These are phyloP conservation scores for Sebastes trivittatus DNA, from an alignment of 2,797 vertebrate genomes.

Conservation along the genomic window DNA sequence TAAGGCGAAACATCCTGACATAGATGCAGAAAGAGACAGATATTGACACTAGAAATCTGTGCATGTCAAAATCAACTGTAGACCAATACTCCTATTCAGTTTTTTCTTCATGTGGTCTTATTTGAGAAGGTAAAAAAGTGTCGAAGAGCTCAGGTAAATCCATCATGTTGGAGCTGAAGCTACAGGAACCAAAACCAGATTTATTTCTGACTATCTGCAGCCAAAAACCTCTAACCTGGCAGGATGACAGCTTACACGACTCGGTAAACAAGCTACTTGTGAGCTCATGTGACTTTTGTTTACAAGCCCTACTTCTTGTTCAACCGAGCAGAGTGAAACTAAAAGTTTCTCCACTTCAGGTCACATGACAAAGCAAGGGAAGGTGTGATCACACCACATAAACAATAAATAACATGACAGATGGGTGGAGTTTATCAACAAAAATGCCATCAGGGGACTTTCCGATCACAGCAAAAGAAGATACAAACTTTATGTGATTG, in stretches of 20 bases:
- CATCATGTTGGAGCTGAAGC: not conserved
- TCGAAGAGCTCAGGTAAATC: not conserved
- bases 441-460: not conserved
- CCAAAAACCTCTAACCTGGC: slow-evolving; percentile 15
- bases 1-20: not conserved
- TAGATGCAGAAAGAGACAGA: not conserved
- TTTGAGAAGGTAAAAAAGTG: not conserved
- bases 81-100: not conserved
- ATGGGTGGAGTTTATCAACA: not conserved
- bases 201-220: not conserved
- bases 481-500: not conserved
- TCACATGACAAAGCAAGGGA: not conserved
- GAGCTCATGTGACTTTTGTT: slow-evolving; percentile 34
- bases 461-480: not conserved
- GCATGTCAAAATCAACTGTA: not conserved
- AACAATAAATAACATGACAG: not conserved
- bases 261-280: slow-evolving; percentile 16
- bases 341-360: not conserved
- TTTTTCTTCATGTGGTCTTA: not conserved
- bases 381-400: not conserved
- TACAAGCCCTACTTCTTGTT: not conserved
- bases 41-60: not conserved
- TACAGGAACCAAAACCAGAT: not conserved
- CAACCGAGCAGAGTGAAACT: not conserved
- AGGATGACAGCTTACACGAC: slow-evolving; percentile 4